Percentiles rank a stretch among this genome's conserved stretches.
These are phyloP conservation scores for Stegostoma tigrinum DNA, from an alignment of 2,113 vertebrate genomes.

Conservation along the genomic window DNA sequence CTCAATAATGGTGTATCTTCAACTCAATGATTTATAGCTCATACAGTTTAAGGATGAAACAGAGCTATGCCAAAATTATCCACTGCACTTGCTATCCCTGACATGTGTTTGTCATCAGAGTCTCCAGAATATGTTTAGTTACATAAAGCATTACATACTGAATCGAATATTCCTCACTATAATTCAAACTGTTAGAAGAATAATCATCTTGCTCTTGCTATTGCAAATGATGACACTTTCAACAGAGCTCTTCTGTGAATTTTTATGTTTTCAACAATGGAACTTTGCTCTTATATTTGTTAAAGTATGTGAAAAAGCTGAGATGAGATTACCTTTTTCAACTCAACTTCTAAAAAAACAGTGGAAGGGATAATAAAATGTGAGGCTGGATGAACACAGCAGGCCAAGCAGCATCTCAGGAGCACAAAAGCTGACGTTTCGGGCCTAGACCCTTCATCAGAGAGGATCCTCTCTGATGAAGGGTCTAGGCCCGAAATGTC, in stretches of 20 bases:
- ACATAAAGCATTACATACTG: slow-evolving; percentile 35
- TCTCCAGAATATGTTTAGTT: not conserved
- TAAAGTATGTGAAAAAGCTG: not conserved
- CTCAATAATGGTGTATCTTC: slow-evolving; percentile 59
- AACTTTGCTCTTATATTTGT: slow-evolving; percentile 7
- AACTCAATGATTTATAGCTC: slow-evolving; percentile 57
- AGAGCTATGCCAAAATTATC: slow-evolving; percentile 45
- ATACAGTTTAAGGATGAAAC: slow-evolving; percentile 55
- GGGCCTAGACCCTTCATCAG: too few species aligned
- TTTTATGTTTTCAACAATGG: not conserved
- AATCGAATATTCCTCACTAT: slow-evolving; percentile 27
- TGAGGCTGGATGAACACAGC: too few species aligned
- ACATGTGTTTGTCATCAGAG: slow-evolving; percentile 47
- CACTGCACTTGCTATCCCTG: slow-evolving; percentile 38
- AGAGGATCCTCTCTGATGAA: too few species aligned
- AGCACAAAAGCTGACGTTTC: too few species aligned
- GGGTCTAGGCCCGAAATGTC: too few species aligned
- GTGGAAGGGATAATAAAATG: too few species aligned
- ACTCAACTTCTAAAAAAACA: not conserved
- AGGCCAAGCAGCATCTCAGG: too few species aligned
- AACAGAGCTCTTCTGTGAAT: not conserved
- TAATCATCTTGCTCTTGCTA: not conserved
- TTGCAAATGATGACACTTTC: not conserved
- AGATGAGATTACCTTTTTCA: not conserved
- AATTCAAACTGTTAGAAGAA: slow-evolving; percentile 31